Conservation (phyloP, 2,113 vertebrate species). For the Toxotes jaculatrix region DNA sequence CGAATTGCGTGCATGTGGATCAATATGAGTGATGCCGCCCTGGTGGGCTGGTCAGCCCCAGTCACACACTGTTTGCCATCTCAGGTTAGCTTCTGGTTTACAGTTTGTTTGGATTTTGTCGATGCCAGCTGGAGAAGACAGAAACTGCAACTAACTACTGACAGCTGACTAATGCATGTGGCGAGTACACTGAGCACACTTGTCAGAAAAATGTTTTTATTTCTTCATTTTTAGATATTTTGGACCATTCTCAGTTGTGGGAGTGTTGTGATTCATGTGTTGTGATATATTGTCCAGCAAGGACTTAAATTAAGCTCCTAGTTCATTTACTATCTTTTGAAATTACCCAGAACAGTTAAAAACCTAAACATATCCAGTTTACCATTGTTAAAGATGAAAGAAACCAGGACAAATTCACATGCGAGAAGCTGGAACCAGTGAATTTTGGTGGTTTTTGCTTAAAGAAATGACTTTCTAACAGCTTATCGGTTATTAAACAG, state of each 20-base stretch:
- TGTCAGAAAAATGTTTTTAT: background rate
- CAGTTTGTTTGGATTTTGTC: background rate
- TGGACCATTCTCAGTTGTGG: too few relatives aligned
- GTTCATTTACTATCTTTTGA: too few relatives aligned
- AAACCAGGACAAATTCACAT: background rate
- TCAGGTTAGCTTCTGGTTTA: conserved; percentile 1
- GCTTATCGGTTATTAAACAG: conserved; percentile 36
- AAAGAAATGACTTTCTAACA: background rate
- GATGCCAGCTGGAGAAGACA: background rate
- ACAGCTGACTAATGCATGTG: background rate
- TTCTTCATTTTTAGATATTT: too few relatives aligned
- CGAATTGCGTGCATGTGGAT: conserved; percentile 19
- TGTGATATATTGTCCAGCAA: too few relatives aligned
- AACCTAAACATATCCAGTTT: too few relatives aligned
- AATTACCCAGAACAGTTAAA: too few relatives aligned
- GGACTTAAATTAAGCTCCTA: too few relatives aligned
- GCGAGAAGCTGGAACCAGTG: background rate
- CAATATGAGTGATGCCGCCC: conserved; percentile 27
- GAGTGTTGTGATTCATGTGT: too few relatives aligned
- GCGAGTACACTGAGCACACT: background rate
- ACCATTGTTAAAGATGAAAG: background rate
- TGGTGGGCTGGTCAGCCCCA: background rate
- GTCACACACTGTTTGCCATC: background rate
- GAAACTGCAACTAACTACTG: background rate
- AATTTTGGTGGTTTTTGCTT: background rate